These are phyloP conservation scores for Rapana venosa DNA, from an alignment of 2,888 invertebrate species.

Conservation along the genomic window DNA sequence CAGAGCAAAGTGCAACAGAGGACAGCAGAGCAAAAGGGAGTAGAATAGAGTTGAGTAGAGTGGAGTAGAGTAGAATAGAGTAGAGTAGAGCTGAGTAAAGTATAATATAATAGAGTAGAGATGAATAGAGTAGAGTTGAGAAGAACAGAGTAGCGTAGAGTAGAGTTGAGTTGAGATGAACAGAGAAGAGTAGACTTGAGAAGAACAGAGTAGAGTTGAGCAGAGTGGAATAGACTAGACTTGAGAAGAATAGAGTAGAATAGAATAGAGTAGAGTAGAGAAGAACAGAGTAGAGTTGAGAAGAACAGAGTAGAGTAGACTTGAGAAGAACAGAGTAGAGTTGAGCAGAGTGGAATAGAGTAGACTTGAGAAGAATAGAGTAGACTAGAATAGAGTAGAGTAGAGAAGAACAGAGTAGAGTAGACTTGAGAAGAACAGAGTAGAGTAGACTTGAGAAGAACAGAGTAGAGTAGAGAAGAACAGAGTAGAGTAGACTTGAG, in stretches of 20 bases:
- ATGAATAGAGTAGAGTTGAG: background rate
- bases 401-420: background rate
- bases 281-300: background rate
- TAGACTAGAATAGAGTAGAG: background rate
- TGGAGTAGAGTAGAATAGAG: background rate
- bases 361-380: background rate
- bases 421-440: background rate
- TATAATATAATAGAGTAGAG: background rate
- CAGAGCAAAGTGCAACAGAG: too few species aligned
- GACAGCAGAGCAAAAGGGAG: too few species aligned
- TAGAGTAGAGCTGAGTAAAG: background rate
- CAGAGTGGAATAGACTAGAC: too few species aligned
- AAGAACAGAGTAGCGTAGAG: background rate
- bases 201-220: too few species aligned
- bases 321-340: background rate
- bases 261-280: too few species aligned
- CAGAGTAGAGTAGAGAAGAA: background rate
- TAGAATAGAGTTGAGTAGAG: too few species aligned
- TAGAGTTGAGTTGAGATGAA: too few species aligned
- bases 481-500: too few species aligned
- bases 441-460: too few species aligned
- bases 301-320: too few species aligned
- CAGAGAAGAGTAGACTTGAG: background rate
- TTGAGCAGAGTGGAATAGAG: background rate
- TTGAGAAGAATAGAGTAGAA: too few species aligned